Evolutionary conservation across 1,140 invertebrate genomes (phyloP), one percentile per base, ranked within the genome.

Genomic region (Phthorimaea operculella): DNA sequence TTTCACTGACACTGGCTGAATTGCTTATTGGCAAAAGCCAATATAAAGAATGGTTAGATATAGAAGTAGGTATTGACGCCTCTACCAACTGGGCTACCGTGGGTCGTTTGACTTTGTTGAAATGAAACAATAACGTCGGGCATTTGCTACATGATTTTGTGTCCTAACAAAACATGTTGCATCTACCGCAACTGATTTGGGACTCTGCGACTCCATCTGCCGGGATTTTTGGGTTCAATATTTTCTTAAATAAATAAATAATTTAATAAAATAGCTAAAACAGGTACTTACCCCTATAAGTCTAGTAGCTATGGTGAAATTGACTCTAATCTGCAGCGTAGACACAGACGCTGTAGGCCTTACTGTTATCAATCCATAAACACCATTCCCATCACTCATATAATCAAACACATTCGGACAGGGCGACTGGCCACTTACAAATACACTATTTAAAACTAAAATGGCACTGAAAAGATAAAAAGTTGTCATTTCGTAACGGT

Each of bases 371-470:
- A 57, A 18, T 10, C 70, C 70, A 16, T 58, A 64, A 10, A 70
- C 42, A 21, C 39, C 39, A 5, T 12, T 17, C 10, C 65, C 63
- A 17, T 68, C 63, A 52, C 44, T 62, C 36, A 57, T 56, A 51
- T 66, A 72, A 17, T 69, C 61, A 60, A 72, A 72, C 8, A 60
- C 53, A 21, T 53, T 60, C 0, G 70, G 70, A 44, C 70, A 72
- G 9, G 70, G 70, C 7, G 67, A 70, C 33, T 59, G 60, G 11
- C 39, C 55, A 49, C 62, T 59, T 18, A 11, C 45, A 47, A 14
- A 47, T 39, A 39, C 36, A 39, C 36, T 39, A 39, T 12, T n/a
- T 39, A 39, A 39, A 10, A 39, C 36, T 39, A 39, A 9, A 39
- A 39, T 39, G n/a, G n/a, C 36, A 39, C 36, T 39, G 10, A 39